Conservation (phyloP, 2,888 invertebrate species). For the Zhengitettix transpicula region DNA sequence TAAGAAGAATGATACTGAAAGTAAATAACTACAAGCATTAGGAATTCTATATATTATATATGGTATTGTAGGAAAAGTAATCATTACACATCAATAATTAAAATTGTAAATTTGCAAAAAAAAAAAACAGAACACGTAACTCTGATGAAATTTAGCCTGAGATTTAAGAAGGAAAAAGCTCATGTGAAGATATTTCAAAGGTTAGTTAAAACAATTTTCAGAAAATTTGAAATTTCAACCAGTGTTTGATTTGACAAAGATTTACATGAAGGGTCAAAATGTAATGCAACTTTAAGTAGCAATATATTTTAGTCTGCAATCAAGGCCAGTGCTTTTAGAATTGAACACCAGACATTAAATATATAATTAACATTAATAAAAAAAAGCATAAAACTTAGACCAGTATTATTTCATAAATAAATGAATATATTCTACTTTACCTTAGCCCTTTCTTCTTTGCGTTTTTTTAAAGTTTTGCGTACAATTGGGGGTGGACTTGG, state of each 20-base stretch:
- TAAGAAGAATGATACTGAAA: no score
- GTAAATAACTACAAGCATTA: no score
- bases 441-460: conserved; percentile 6
- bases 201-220: not conserved
- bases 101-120: no score
- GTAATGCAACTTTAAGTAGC: not conserved
- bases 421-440: not conserved
- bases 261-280: no score
- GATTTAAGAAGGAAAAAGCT: not conserved
- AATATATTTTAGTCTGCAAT: not conserved
- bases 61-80: no score
- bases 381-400: not conserved
- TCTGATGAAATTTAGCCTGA: not conserved
- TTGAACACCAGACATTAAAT: not conserved
- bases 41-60: no score
- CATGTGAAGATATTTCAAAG: no score
- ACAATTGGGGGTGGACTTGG: conserved; percentile 16
- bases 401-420: not conserved
- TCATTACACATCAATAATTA: no score
- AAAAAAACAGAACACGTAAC: no score
- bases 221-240: no score
- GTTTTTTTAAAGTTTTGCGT: conserved; percentile 7
- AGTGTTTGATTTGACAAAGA: no score
- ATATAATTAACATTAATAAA: not conserved
- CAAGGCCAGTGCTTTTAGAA: not conserved